Conservation (phyloP, 2,797 vertebrate genomes). For the Melanotaenia parkinsoni region DNA sequence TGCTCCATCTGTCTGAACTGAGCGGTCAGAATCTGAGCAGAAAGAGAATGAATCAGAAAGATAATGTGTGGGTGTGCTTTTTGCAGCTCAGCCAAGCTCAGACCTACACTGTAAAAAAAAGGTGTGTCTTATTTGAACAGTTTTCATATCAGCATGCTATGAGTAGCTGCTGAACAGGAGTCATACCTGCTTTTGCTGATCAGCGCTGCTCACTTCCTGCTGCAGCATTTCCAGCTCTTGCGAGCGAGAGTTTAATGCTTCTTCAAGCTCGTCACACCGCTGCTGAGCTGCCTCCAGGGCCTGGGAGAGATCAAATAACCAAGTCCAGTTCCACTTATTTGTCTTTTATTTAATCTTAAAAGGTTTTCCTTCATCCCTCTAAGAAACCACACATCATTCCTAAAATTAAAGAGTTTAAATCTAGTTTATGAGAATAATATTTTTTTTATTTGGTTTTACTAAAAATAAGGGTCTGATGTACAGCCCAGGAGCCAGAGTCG, state of each 20-base stretch:
- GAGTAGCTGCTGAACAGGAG: slow-evolving; percentile 12
- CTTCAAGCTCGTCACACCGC: slow-evolving; percentile 89
- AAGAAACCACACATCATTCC: too few relatives aligned
- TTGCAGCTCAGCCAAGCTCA: slow-evolving; percentile 25
- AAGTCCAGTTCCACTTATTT: not conserved
- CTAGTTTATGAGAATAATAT: too few relatives aligned
- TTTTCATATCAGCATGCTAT: not conserved
- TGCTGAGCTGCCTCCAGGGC: slow-evolving; percentile 81
- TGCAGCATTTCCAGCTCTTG: slow-evolving; percentile 92
- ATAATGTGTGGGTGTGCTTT: slow-evolving; percentile 33
- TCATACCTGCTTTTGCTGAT: slow-evolving; percentile 92
- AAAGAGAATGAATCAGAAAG: not conserved
- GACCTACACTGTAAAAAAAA: not conserved
- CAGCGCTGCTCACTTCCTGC: slow-evolving; percentile 86
- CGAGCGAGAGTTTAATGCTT: slow-evolving; percentile 83
- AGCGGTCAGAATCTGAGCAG: slow-evolving; percentile 83
- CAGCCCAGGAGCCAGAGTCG: not conserved
- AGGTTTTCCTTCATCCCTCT: too few relatives aligned
- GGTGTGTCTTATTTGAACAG: slow-evolving; percentile 33
- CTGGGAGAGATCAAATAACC: slow-evolving; percentile 70
- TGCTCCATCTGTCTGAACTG: slow-evolving; percentile 89
- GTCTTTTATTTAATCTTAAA: not conserved
- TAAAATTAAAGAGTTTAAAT: too few relatives aligned
- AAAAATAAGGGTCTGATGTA: not conserved
- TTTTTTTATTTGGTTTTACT: not conserved